phyloP scores from a whole-genome alignment of 2,797 vertebrate species.

The Prionace glauca region DNA sequence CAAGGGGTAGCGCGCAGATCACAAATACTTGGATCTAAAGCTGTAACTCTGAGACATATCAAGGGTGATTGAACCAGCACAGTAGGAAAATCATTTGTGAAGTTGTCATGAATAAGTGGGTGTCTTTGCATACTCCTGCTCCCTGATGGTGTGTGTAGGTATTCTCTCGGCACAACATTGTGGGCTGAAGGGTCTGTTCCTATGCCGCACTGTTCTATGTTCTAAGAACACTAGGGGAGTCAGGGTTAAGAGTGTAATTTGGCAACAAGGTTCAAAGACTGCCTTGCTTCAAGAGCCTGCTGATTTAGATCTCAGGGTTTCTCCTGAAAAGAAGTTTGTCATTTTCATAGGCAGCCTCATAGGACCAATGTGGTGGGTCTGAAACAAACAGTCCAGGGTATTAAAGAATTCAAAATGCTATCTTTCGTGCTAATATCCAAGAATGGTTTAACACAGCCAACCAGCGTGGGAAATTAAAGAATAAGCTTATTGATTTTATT shows the following conservation, averaged over 20 bases:
- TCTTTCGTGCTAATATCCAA: neutral
- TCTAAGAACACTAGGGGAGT: neutral
- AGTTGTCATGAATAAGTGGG: no score
- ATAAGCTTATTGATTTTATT: neutral
- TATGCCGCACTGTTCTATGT: neutral
- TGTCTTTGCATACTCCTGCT: no score
- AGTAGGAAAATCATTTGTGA: no score
- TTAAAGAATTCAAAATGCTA: neutral
- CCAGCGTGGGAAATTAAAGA: neutral
- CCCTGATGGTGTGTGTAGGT: no score
- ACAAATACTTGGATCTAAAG: no score
- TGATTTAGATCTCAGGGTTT: neutral
- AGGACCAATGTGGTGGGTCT: neutral
- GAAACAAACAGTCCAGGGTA: neutral
- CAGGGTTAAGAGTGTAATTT: neutral
- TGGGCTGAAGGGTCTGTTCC: no score
- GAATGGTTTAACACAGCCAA: neutral
- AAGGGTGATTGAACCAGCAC: no score
- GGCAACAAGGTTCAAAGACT: neutral
- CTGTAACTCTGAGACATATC: no score
- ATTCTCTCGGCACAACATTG: no score
- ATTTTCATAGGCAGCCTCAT: neutral
- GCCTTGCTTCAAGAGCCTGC: neutral
- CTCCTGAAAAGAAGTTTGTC: neutral
- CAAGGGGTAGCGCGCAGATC: no score